A percentile compares a stretch with the other conserved stretches of the same genome.
Evolutionary conservation across 1,140 invertebrate species (phyloP).

Genomic region (Lepidostoma basale): DNA sequence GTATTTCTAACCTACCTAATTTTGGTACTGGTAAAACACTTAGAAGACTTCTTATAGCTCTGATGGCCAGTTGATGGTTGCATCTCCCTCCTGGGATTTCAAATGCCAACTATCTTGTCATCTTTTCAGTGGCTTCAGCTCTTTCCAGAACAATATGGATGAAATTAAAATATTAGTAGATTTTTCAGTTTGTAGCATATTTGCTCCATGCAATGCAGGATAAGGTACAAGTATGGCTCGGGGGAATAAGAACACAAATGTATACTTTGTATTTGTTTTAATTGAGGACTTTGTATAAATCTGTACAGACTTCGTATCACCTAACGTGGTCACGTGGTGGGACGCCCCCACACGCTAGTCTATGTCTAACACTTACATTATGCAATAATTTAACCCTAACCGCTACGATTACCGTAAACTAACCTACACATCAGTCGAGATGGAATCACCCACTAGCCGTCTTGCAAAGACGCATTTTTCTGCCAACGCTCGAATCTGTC

Average conservation of each 20-base stretch:
- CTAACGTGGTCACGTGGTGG: not conserved
- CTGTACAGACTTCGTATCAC: constrained; percentile 14
- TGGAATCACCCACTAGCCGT: constrained; percentile 17
- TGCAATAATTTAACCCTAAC: constrained; percentile 18
- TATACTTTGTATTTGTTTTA: constrained; percentile 20
- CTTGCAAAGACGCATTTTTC: constrained; percentile 32
- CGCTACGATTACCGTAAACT: not conserved
- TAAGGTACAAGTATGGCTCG: not conserved
- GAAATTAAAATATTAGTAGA: too few relatives aligned
- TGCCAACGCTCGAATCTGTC: not conserved
- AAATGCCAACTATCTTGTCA: too few relatives aligned
- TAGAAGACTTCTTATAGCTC: too few relatives aligned
- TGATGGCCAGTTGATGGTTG: too few relatives aligned
- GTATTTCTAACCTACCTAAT: too few relatives aligned
- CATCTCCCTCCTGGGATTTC: too few relatives aligned
- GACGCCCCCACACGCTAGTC: not conserved
- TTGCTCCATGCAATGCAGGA: too few relatives aligned
- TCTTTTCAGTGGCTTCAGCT: too few relatives aligned
- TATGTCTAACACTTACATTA: constrained; percentile 19
- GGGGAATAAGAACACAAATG: constrained; percentile 7
- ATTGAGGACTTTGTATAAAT: constrained; percentile 26
- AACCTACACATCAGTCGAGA: constrained; percentile 40
- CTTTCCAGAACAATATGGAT: too few relatives aligned
- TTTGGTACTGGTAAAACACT: too few relatives aligned
- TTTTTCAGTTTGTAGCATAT: too few relatives aligned